Conservation (phyloP, 2,113 vertebrate genomes). For the Tricholaema leucomelas region DNA sequence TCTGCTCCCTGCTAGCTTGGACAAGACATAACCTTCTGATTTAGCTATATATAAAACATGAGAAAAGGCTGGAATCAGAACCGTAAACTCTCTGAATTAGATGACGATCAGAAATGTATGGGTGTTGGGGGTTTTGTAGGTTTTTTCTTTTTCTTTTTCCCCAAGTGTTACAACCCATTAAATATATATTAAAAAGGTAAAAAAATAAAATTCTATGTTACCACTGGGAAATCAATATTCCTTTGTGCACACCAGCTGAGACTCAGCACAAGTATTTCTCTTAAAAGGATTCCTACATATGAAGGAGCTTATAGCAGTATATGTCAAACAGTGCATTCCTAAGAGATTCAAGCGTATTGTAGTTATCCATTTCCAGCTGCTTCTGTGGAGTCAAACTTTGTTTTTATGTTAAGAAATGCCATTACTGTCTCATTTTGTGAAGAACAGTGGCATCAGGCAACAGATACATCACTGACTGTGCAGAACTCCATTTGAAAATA, state of each 20-base stretch:
- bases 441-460: slow-evolving; percentile 67
- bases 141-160: not conserved
- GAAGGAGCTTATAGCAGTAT: slow-evolving; percentile 72
- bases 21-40: not conserved
- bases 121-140: too few species aligned
- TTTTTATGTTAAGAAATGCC: slow-evolving; percentile 75
- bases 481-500: slow-evolving; percentile 60
- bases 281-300: slow-evolving; percentile 66
- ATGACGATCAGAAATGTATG: slow-evolving; percentile 23
- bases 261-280: slow-evolving; percentile 60
- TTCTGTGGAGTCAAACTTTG: slow-evolving; percentile 76
- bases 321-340: slow-evolving; percentile 67
- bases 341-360: slow-evolving; percentile 70
- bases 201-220: slow-evolving; percentile 51
- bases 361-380: slow-evolving; percentile 75
- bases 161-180: slow-evolving; percentile 36
- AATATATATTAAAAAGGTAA: slow-evolving; percentile 46
- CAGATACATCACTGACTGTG: slow-evolving; percentile 65
- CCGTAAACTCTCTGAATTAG: not conserved
- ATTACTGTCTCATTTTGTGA: slow-evolving; percentile 76
- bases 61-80: not conserved
- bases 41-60: slow-evolving; percentile 29
- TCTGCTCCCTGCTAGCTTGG: not conserved
- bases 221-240: slow-evolving; percentile 63
- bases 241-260: slow-evolving; percentile 66